phyloP scores from a whole-genome alignment of 2,888 invertebrate species.

The Orthonychiurus folsomi region DNA sequence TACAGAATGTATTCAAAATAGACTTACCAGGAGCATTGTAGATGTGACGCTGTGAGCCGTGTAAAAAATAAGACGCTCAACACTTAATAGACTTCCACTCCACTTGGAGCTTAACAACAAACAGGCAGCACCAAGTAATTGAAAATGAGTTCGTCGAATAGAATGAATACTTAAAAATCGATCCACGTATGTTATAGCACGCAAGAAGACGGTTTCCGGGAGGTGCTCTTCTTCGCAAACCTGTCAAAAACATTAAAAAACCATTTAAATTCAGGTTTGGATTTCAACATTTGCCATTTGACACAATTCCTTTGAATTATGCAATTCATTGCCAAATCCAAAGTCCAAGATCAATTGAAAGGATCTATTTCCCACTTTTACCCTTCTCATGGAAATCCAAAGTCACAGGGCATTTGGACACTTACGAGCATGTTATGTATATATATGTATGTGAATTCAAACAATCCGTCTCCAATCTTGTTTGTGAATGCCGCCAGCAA shows the following conservation, averaged over 20 bases:
- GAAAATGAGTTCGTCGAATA: constrained; percentile 76
- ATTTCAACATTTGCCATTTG: too few relatives aligned
- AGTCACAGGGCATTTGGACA: too few relatives aligned
- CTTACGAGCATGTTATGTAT: background rate
- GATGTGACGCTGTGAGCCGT: constrained; percentile 86
- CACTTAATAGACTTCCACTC: constrained; percentile 71
- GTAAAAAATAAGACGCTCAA: constrained; percentile 78
- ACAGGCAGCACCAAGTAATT: constrained; percentile 84
- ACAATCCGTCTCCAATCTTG: background rate
- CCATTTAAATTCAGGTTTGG: background rate
- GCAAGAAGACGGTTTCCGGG: constrained; percentile 85
- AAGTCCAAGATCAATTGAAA: too few relatives aligned
- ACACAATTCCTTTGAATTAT: too few relatives aligned
- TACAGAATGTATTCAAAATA: constrained; percentile 25
- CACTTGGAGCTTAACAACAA: constrained; percentile 87
- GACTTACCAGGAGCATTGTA: constrained; percentile 79
- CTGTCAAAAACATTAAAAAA: constrained; percentile 48
- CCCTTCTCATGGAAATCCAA: too few relatives aligned
- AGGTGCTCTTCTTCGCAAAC: constrained; percentile 88
- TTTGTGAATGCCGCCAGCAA: background rate
- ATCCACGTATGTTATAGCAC: constrained; percentile 88
- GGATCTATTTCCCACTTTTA: too few relatives aligned
- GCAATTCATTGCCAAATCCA: too few relatives aligned
- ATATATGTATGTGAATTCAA: background rate
- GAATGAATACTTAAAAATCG: constrained; percentile 77